A percentile compares a stretch with the other conserved stretches of the same genome.
Conservation (phyloP, 2,888 invertebrate genomes). For the Orgyia antiqua region DNA sequence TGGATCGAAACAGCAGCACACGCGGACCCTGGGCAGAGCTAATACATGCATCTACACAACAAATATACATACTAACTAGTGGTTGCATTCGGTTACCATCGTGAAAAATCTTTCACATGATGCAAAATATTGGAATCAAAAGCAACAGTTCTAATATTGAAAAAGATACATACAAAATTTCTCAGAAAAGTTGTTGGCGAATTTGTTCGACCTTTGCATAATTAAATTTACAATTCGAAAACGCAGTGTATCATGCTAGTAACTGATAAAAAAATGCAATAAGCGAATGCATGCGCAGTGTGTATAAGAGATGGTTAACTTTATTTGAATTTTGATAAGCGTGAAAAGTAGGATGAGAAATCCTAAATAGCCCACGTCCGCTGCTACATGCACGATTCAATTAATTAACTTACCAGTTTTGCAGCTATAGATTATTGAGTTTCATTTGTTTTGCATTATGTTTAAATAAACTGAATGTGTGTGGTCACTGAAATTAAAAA, state of each 20-base stretch:
- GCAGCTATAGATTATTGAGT: conserved; percentile 24
- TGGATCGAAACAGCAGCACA: conserved; percentile 19
- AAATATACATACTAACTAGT: conserved; percentile 50
- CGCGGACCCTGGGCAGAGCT: conserved; percentile 22
- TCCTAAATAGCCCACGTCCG: conserved; percentile 52
- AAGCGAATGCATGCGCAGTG: conserved; percentile 49
- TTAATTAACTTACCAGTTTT: conserved; percentile 39
- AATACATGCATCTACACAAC: conserved; percentile 39
- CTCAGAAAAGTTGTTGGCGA: conserved; percentile 39
- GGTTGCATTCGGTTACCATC: conserved; percentile 37
- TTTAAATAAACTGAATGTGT: conserved; percentile 41
- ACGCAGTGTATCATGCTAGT: conserved; percentile 25
- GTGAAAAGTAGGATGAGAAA: conserved; percentile 55
- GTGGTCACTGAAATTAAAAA: conserved; percentile 36
- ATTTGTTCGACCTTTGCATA: conserved; percentile 51
- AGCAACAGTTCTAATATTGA: conserved; percentile 43
- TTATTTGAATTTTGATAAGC: conserved; percentile 48
- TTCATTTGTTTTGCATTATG: conserved; percentile 36
- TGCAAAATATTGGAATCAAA: conserved; percentile 37
- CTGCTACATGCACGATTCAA: conserved; percentile 16
- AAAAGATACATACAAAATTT: conserved; percentile 36
- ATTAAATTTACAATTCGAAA: conserved; percentile 29
- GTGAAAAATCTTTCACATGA: conserved; percentile 61
- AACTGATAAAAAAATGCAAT: conserved; percentile 34
- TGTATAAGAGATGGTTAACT: conserved; percentile 43